Percentiles rank a stretch among this genome's conserved stretches.
These are phyloP conservation scores for Datnioides undecimradiatus DNA, from an alignment of 2,113 vertebrate genomes.

Conservation along the genomic window DNA sequence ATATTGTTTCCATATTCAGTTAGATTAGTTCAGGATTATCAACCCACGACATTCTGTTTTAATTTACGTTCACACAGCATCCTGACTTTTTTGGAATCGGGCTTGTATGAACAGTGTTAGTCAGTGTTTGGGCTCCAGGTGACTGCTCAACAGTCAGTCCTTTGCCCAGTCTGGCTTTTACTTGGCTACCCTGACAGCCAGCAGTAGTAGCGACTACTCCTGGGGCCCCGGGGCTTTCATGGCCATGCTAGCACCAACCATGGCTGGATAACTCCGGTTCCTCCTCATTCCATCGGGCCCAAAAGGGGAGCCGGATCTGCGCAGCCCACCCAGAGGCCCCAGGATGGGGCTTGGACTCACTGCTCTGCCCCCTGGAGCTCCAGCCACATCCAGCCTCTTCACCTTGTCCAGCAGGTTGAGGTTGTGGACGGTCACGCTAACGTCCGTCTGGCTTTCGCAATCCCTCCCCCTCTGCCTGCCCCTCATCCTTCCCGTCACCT, in stretches of 20 bases:
- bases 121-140: conserved; percentile 40
- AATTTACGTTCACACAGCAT: too few relatives aligned
- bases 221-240: conserved; percentile 93
- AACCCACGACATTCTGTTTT: too few relatives aligned
- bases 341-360: conserved; percentile 80
- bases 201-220: conserved; percentile 86
- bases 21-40: too few relatives aligned
- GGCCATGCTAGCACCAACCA: conserved; percentile 99
- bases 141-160: conserved; percentile 53
- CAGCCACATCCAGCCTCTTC: conserved; percentile 91
- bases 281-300: conserved; percentile 90
- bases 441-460: conserved; percentile 95
- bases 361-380: conserved; percentile 79
- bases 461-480: conserved; percentile 82
- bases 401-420: conserved; percentile 98
- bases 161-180: conserved; percentile 85
- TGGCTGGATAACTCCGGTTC: conserved; percentile 94
- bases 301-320: conserved; percentile 87
- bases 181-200: conserved; percentile 86
- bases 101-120: conserved; percentile 31
- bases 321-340: conserved; percentile 87
- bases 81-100: too few relatives aligned
- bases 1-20: too few relatives aligned
- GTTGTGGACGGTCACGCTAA: conserved; percentile 94
- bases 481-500: conserved; percentile 88